Conservation (phyloP, 2,113 vertebrate species). For the Chloropsis hardwickii region DNA sequence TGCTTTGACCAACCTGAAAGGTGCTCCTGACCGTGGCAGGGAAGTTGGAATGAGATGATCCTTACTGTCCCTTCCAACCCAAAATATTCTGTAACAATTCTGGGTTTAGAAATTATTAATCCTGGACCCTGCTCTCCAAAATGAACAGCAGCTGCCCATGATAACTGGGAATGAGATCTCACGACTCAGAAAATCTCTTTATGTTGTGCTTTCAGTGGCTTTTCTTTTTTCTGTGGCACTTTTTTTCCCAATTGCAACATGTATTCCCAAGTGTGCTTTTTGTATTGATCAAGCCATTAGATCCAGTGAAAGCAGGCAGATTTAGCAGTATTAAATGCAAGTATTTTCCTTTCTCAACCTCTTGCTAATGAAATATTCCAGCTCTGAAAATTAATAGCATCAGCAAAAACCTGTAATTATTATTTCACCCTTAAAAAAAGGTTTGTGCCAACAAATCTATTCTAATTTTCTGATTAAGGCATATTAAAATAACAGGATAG, state of each 20-base stretch:
- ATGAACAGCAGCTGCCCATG: background rate
- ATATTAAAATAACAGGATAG: constrained; percentile 34
- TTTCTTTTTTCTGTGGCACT: background rate
- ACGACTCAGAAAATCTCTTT: background rate
- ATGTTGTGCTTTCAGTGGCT: background rate
- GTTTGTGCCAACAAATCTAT: constrained; percentile 17
- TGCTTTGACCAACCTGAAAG: background rate
- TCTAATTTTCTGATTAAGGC: constrained; percentile 31
- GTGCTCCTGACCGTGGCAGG: too few species aligned
- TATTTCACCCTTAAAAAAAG: background rate
- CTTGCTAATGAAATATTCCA: constrained; percentile 24
- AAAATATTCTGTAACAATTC: background rate
- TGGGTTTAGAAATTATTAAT: background rate
- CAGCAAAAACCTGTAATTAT: constrained; percentile 35
- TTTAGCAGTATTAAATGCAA: constrained; percentile 22
- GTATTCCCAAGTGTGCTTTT: background rate
- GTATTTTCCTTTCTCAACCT: background rate
- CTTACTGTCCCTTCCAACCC: background rate
- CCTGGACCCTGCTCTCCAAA: background rate
- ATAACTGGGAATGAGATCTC: background rate
- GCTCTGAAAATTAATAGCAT: constrained; percentile 14
- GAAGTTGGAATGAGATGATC: background rate
- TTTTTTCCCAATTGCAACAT: background rate
- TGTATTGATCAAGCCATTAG: background rate
- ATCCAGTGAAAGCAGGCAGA: background rate